These are phyloP conservation scores for Oxyruncus cristatus DNA, from an alignment of 2,113 vertebrate species.

Conservation along the genomic window DNA sequence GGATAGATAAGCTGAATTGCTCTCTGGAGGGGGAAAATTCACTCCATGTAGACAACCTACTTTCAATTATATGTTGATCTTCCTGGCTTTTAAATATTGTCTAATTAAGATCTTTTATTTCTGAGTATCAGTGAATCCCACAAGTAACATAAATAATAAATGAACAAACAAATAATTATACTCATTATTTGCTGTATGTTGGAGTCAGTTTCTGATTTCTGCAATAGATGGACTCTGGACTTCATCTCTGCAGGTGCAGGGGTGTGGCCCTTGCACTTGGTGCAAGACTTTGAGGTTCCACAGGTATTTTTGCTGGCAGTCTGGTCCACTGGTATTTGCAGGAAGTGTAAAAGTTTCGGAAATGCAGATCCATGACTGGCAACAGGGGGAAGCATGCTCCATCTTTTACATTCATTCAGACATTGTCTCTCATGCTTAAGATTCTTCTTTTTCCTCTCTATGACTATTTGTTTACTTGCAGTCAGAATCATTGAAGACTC, in stretches of 20 bases:
- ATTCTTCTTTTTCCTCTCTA: background rate
- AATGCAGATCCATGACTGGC: rapidly evolving
- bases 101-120: background rate
- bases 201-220: background rate
- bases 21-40: background rate
- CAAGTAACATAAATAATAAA: background rate
- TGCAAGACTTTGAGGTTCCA: background rate
- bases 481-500: background rate
- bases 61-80: background rate
- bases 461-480: background rate
- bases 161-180: background rate
- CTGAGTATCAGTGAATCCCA: background rate
- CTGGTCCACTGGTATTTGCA: background rate
- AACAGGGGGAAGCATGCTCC: rapidly evolving
- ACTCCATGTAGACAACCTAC: background rate
- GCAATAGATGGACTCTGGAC: background rate
- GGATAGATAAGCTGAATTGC: background rate
- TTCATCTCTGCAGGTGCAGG: background rate
- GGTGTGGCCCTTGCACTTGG: background rate
- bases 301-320: background rate
- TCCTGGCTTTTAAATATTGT: background rate
- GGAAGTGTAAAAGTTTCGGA: background rate
- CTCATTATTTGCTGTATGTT: rapidly evolving
- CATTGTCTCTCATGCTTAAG: background rate
- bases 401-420: background rate